Conservation (phyloP, 2,113 vertebrate genomes). For the Muscicapa adusta region DNA sequence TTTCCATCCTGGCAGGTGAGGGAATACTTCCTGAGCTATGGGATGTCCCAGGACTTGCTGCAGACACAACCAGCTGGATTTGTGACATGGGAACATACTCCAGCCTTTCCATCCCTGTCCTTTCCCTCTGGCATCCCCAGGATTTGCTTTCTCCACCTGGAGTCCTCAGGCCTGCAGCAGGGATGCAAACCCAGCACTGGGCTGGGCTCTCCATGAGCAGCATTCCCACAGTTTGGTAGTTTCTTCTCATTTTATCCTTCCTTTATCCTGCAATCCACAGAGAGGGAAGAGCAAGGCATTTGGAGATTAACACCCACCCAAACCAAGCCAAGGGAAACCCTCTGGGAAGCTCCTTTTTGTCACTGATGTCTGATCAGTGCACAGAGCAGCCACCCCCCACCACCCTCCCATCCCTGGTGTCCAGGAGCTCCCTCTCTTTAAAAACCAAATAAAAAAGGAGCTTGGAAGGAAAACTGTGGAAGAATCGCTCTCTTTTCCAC, state of each 20-base stretch:
- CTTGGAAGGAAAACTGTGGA: not conserved
- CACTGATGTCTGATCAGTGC: accelerated
- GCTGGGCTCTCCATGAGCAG: accelerated
- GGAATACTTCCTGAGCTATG: not conserved
- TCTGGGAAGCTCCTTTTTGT: not conserved
- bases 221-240: not conserved
- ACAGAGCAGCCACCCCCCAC: accelerated
- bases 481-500: not conserved
- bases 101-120: not conserved
- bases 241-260: not conserved
- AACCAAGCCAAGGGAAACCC: not conserved
- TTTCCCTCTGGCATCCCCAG: not conserved
- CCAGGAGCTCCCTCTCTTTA: not conserved
- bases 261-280: accelerated
- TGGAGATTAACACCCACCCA: not conserved
- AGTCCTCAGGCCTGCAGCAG: not conserved
- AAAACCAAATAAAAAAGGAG: not conserved
- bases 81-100: accelerated
- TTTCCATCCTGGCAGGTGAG: not conserved
- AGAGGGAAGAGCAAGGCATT: accelerated
- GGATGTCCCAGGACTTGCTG: not conserved
- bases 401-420: accelerated
- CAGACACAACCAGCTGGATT: not conserved
- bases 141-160: not conserved
- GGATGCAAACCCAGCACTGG: accelerated